phyloP scores from a whole-genome alignment of 2,797 vertebrate genomes.

The Pseudochromis fuscus region DNA sequence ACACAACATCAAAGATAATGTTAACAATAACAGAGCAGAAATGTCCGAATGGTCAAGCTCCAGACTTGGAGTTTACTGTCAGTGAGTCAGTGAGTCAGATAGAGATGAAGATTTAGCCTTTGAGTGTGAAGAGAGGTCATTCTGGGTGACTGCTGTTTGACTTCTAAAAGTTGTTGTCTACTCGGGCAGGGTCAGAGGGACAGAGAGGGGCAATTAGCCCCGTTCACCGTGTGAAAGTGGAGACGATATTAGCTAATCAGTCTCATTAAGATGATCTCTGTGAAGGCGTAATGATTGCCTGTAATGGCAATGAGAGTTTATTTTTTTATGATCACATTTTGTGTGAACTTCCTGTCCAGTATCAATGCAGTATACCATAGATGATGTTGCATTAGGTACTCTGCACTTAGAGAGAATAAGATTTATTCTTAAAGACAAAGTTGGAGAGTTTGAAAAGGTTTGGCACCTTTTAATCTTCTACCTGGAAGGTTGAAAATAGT shows the following conservation, averaged over 20 bases:
- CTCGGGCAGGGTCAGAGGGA: slow-evolving; percentile 28
- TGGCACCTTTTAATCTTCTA: too few relatives aligned
- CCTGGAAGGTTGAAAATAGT: too few relatives aligned
- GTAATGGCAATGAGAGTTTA: neutral
- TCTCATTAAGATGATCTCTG: slow-evolving; percentile 54
- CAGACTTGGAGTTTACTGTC: slow-evolving; percentile 49
- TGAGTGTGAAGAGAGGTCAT: slow-evolving; percentile 74
- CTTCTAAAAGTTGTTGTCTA: slow-evolving; percentile 50
- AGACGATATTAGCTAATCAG: slow-evolving; percentile 46
- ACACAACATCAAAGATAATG: slow-evolving; percentile 2
- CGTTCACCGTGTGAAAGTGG: slow-evolving; percentile 61
- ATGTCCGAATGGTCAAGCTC: slow-evolving; percentile 14
- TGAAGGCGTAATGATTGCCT: slow-evolving; percentile 25
- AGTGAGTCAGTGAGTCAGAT: slow-evolving; percentile 27
- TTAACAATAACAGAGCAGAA: neutral
- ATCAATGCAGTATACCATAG: neutral
- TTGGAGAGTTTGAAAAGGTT: too few relatives aligned
- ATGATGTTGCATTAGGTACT: too few relatives aligned
- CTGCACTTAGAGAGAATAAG: neutral
- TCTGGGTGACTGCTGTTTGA: slow-evolving; percentile 70
- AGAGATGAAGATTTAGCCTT: slow-evolving; percentile 52
- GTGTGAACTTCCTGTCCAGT: slow-evolving; percentile 10
- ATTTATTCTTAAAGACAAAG: too few relatives aligned
- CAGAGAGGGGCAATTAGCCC: slow-evolving; percentile 53
- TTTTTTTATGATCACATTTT: slow-evolving; percentile 25